phyloP scores from a whole-genome alignment of 1,140 invertebrate species.

The Eumaeus atala region DNA sequence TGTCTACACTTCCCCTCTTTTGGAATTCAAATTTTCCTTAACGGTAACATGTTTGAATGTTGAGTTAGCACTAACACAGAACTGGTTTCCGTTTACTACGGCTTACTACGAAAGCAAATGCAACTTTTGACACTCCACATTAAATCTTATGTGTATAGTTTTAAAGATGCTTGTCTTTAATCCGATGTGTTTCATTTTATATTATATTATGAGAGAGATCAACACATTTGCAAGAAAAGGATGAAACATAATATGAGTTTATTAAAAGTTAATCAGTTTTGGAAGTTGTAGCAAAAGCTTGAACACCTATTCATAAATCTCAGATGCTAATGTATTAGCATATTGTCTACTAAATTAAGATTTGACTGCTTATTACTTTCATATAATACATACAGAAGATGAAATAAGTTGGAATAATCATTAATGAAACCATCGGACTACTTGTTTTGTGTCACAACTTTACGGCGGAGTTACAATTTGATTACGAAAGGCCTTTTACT shows the following conservation, averaged over 20 bases:
- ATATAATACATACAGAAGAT: too few species aligned
- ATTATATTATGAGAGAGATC: constrained; percentile 10
- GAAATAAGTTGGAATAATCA: too few species aligned
- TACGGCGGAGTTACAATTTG: too few species aligned
- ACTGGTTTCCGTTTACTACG: constrained; percentile 65
- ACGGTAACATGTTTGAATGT: constrained; percentile 56
- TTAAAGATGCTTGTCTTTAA: constrained; percentile 12
- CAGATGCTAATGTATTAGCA: neutral
- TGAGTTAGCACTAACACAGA: constrained; percentile 49
- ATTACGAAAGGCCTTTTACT: too few species aligned
- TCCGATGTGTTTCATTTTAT: neutral
- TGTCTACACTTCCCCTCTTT: constrained; percentile 28
- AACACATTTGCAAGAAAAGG: neutral
- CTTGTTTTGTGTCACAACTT: too few species aligned
- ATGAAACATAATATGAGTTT: neutral
- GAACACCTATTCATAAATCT: too few species aligned
- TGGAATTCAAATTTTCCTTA: constrained; percentile 30
- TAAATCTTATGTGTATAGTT: constrained; percentile 2
- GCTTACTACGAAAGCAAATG: constrained; percentile 54
- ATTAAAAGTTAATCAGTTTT: neutral
- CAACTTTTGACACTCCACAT: constrained; percentile 13
- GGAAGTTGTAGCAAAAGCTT: neutral
- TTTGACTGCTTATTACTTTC: too few species aligned
- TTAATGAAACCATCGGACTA: too few species aligned
- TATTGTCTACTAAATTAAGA: neutral